Conservation (phyloP, 2,797 vertebrate genomes). For the Propithecus perrieri region DNA sequence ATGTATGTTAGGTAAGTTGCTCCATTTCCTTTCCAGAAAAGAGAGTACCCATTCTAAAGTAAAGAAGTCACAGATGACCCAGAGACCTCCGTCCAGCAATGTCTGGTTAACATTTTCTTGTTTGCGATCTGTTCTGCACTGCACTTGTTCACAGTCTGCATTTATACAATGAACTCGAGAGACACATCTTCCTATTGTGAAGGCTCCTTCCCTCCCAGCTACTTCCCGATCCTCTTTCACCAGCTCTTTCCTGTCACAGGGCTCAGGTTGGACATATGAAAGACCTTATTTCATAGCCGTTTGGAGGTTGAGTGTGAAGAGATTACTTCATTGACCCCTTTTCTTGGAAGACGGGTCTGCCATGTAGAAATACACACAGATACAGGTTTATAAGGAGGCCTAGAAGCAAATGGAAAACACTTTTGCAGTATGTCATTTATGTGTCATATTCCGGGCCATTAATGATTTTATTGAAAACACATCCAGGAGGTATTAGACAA, state of each 20-base stretch:
- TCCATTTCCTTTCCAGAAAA: background rate
- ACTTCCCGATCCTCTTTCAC: background rate
- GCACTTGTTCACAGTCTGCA: no score
- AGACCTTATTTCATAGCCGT: background rate
- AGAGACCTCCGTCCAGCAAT: background rate
- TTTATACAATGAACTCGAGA: background rate
- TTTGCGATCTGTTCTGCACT: rapidly evolving
- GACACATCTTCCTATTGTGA: background rate
- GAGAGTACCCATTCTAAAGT: background rate
- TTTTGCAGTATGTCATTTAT: rapidly evolving
- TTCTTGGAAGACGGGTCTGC: background rate
- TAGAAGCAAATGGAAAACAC: background rate
- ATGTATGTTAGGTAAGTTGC: slow-evolving; percentile 93
- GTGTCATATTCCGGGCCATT: background rate
- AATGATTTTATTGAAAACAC: background rate
- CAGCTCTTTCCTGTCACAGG: background rate
- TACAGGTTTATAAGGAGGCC: background rate
- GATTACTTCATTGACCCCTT: background rate
- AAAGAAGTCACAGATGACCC: background rate
- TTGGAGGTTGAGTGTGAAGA: background rate
- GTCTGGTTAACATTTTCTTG: background rate
- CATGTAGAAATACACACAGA: background rate
- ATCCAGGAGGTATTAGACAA: background rate
- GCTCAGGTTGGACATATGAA: background rate
- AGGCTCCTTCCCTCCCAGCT: background rate